These are phyloP conservation scores for Boloria euphrosyne DNA, from an alignment of 2,888 invertebrate species.

Conservation along the genomic window DNA sequence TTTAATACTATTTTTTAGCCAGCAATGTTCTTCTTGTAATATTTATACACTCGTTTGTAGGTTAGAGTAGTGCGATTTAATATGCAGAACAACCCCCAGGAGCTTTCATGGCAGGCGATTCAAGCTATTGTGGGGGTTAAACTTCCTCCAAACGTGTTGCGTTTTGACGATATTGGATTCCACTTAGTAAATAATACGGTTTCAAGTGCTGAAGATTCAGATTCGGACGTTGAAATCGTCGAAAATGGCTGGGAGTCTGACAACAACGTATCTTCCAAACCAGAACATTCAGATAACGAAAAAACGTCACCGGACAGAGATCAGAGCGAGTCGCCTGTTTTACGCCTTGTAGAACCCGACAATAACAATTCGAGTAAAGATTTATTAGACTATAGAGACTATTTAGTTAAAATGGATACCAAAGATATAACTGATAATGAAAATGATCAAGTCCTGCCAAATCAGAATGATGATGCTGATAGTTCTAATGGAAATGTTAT, in stretches of 20 bases:
- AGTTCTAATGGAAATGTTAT: constrained; percentile 78
- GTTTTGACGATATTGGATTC: constrained; percentile 80
- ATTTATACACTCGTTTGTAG: constrained; percentile 77
- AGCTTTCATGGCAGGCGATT: constrained; percentile 83
- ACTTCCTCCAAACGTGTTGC: constrained; percentile 78
- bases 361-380: constrained; percentile 74
- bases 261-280: constrained; percentile 73
- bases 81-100: constrained; percentile 83
- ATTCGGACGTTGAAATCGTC: constrained; percentile 80
- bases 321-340: constrained; percentile 72
- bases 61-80: constrained; percentile 82
- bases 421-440: constrained; percentile 68
- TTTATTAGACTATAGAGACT: constrained; percentile 68
- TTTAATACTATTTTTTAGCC: constrained; percentile 36
- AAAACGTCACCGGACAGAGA: constrained; percentile 73
- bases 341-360: constrained; percentile 76
- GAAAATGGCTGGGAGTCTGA: constrained; percentile 80
- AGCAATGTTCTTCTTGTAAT: constrained; percentile 58
- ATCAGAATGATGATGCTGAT: constrained; percentile 70
- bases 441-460: constrained; percentile 62
- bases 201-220: constrained; percentile 76
- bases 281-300: constrained; percentile 76
- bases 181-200: constrained; percentile 74
- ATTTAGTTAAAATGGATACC: constrained; percentile 68
- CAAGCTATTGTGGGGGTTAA: constrained; percentile 82